Evolutionary conservation across 1,140 invertebrate genomes (phyloP), one percentile per base, ranked within the genome.

Genomic region (Drosophila kepulauana): DNA sequence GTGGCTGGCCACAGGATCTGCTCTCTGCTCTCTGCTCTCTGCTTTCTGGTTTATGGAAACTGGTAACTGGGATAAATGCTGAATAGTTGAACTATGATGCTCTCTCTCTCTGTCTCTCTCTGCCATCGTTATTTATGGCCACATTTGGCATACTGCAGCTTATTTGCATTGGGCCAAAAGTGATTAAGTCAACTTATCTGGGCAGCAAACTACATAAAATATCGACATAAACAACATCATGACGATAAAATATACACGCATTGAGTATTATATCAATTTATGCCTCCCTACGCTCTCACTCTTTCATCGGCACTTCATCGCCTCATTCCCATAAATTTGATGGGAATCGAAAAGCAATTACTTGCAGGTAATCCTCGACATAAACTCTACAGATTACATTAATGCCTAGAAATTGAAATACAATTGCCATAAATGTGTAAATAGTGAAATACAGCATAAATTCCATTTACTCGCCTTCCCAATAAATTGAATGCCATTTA

Each of bases 171-270:
- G 35, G 73, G 73, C 54, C 64, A 70, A 78, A 78, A 78, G 72
- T 78, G 76, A 75, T 78, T 78, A 78, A 78, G 73, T 71, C 58
- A 70, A 70, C 67, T 71, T 73, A 68, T 68, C 71, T 74, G 20
- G 3, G 35, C 58, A 64, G 43, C 46, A 45, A 25, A 43, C 30
- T 51, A 30, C 46, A 49, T 41, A 46, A 68, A 58, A 13, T 13
- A 54, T 30, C n/a, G 11, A 41, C 52, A 59, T 16, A 49, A 56
- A 46, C 68, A 63, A 56, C 35, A 56, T 52, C 33, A 43, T 3
- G 20, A 30, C 16, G 41, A 68, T 73, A 69, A 75, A 75, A 49
- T 57, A 62, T 64, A 33, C 58, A 75, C 64, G n/a, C 41, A 35
- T 51, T 72, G 16, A n/a, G 61, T 7, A 43, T 56, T 69, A 59